Percentiles rank a stretch among this genome's conserved stretches.
These are phyloP conservation scores for Sepioteuthis lessoniana DNA, from an alignment of 2,888 invertebrate species.

Conservation along the genomic window DNA sequence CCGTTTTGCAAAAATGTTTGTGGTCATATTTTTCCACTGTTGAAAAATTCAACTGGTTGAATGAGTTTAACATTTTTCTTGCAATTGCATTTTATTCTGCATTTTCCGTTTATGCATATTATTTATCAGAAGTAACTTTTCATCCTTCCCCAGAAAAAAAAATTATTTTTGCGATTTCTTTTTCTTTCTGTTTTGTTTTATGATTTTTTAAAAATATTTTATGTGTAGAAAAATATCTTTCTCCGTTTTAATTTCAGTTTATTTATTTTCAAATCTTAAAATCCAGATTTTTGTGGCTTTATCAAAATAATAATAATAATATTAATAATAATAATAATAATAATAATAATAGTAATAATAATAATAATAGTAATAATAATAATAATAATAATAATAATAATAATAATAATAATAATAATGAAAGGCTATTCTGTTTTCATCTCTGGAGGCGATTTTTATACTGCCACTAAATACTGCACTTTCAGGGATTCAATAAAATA, in stretches of 20 bases:
- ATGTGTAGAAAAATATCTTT: not conserved
- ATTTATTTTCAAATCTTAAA: conserved; percentile 1
- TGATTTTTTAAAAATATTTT: not conserved
- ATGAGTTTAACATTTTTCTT: not conserved
- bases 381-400: not conserved
- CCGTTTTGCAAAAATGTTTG: not conserved
- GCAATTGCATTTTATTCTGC: not conserved
- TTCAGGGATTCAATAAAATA: not conserved
- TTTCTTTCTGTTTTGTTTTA: too few relatives aligned
- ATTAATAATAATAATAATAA: not conserved
- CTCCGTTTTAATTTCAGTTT: not conserved
- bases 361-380: not conserved
- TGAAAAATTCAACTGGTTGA: not conserved
- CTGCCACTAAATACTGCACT: not conserved
- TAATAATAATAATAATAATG: not conserved
- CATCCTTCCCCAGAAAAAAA: not conserved
- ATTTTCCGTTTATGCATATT: not conserved
- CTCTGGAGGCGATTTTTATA: not conserved
- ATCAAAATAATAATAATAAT: not conserved
- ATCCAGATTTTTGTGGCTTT: conserved; percentile 12
- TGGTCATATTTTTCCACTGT: not conserved
- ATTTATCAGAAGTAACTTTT: not conserved
- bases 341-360: not conserved
- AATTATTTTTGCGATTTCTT: not conserved
- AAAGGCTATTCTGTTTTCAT: not conserved